A percentile compares a stretch with the other conserved stretches of the same genome.
phyloP scores from a whole-genome alignment of 2,113 vertebrate genomes.

The Onychorhynchus coronatus region DNA sequence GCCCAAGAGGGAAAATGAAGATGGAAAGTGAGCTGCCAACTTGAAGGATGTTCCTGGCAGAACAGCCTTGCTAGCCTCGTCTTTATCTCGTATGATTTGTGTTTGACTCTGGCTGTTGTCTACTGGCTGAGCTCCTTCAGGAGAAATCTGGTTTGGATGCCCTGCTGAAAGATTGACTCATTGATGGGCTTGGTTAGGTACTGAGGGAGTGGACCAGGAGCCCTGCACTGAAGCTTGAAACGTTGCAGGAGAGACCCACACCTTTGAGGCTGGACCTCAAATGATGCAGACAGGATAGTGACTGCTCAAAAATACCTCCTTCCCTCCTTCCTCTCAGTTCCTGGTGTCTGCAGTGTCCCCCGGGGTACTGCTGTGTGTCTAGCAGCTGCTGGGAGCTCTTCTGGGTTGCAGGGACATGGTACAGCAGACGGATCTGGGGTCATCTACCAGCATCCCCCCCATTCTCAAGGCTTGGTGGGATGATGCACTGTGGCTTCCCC shows the following conservation, averaged over 20 bases:
- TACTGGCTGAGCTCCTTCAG: not conserved
- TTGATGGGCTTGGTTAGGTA: not conserved
- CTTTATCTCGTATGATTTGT: not conserved
- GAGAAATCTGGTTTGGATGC: not conserved
- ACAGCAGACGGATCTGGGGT: fast-evolving
- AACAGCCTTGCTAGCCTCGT: not conserved
- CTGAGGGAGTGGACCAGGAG: not conserved
- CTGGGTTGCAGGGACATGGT: fast-evolving
- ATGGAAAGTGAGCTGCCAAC: not conserved
- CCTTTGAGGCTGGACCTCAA: not conserved
- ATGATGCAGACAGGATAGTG: not conserved
- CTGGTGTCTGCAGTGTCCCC: not conserved
- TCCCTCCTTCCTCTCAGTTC: fast-evolving
- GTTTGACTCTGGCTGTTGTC: not conserved
- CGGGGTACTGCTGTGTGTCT: not conserved
- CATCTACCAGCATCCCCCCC: fast-evolving
- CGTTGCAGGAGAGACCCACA: fast-evolving
- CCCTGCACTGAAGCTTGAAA: not conserved
- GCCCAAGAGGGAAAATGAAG: not conserved
- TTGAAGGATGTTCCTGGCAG: not conserved
- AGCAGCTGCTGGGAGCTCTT: not conserved
- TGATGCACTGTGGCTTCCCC: fast-evolving
- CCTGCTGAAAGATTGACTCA: fast-evolving
- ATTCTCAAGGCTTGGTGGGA: not conserved
- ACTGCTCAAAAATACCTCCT: not conserved